Evolutionary conservation across 2,113 vertebrate species (phyloP), one percentile per base, ranked within the genome.

Genomic region (Neodon shergylaensis): DNA sequence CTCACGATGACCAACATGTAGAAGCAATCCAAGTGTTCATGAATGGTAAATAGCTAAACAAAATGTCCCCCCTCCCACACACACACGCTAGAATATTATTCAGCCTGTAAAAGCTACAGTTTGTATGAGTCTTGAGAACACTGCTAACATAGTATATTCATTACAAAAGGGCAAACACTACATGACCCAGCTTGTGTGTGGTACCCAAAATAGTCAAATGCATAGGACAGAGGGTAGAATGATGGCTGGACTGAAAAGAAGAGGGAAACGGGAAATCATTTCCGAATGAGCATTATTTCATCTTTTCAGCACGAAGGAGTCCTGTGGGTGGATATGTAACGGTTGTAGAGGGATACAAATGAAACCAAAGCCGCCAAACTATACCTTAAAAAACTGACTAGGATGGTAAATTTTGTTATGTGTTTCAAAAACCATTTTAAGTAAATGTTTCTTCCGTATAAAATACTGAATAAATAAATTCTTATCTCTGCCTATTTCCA

Each of bases 401-500:
- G 78, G 39, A 31, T 89, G 42, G 17, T 70, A 93, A 58, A 86
- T 95, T 83, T 86, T 73, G 52, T 68, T 87, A 42, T 14, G 36
- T 28, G 70, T 85, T 94, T 76, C 90, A 92, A 44, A 91, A 90
- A 94, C 78, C 52, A 61, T 86, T 11, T 7, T 65, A 95, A 36
- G 61, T 24, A 82, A 86, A 66, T 44, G 94, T 79, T 84, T 21
- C 52, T 93, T 92, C 90, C 19, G 49, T 95, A 76, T 61, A 28
- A 17, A 89, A 61, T 92, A 54, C 36, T 36, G 24, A 17, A 52
- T 28, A 90, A 83, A 94, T 74, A n/a, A 95, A 88, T 91, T 0
- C n/a, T 70, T 79, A 28, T 95, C 72, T 7, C 19, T 97, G 95
- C 95, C 11, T 65, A 81, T 97, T 88, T 90, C 95, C 98, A 90